Percentiles rank a stretch among this genome's conserved stretches.
Conservation (phyloP, 2,113 vertebrate species). For the Corythornis madagascariensis region DNA sequence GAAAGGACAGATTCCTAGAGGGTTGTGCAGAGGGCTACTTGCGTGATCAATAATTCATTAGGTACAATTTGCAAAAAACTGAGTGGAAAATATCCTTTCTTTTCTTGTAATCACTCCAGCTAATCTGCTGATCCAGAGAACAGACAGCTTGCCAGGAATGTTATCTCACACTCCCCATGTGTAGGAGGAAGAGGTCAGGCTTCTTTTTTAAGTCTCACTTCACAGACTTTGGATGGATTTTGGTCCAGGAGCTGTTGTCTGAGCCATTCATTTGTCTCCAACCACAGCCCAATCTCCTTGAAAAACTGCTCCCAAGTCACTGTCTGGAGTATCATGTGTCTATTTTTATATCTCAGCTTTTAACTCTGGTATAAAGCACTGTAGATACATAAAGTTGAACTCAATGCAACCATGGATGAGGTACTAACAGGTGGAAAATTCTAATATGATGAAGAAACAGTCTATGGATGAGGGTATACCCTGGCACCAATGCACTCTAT, state of each 20-base stretch:
- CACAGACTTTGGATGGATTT: background rate
- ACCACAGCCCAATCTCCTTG: background rate
- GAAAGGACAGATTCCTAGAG: constrained; percentile 1
- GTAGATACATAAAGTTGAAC: background rate
- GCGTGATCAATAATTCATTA: constrained; percentile 47
- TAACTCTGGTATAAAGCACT: background rate
- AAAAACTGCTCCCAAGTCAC: background rate
- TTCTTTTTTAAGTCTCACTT: background rate
- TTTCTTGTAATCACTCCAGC: constrained; percentile 29
- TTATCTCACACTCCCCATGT: background rate
- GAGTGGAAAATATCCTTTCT: constrained; percentile 47
- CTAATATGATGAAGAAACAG: background rate
- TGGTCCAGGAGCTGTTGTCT: background rate
- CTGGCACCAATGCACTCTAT: background rate
- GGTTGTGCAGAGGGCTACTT: background rate
- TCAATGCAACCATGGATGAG: background rate
- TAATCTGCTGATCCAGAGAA: constrained; percentile 51
- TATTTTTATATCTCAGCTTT: background rate
- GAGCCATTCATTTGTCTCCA: background rate
- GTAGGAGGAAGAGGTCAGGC: constrained; percentile 2
- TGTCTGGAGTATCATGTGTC: background rate
- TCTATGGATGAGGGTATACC: background rate
- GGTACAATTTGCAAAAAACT: constrained; percentile 40
- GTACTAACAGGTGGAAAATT: background rate
- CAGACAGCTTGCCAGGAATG: background rate